Percentiles rank a stretch among this genome's conserved stretches.
phyloP scores from a whole-genome alignment of 2,113 vertebrate species.

The Herpetotheres cachinnans region DNA sequence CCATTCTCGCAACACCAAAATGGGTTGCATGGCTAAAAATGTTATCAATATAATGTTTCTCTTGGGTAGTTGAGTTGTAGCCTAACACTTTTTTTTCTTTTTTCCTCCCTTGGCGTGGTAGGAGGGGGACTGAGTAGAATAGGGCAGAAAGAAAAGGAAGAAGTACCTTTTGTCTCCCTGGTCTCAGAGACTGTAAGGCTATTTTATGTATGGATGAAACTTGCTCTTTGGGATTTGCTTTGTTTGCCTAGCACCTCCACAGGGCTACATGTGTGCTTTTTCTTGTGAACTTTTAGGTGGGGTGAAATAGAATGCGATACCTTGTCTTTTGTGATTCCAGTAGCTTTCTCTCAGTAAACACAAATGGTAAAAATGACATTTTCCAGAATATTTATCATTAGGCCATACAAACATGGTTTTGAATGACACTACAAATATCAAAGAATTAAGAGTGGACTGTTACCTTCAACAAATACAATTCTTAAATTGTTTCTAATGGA shows the following conservation, averaged over 20 bases:
- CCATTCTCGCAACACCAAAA: fast-evolving
- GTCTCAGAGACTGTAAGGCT: neutral
- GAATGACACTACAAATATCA: neutral
- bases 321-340: neutral
- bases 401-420: neutral
- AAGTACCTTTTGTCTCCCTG: neutral
- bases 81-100: neutral
- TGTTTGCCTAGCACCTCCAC: neutral
- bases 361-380: neutral
- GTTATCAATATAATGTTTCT: neutral
- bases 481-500: neutral
- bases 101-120: neutral
- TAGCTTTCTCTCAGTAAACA: neutral
- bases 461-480: neutral
- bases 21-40: neutral
- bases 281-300: neutral
- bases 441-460: neutral
- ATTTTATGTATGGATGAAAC: neutral
- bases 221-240: neutral
- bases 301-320: neutral
- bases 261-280: neutral
- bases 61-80: neutral
- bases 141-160: neutral
- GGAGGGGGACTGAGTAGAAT: neutral
- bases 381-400: neutral